These are phyloP conservation scores for Phorcus lineatus DNA, from an alignment of 2,888 invertebrate species.

Conservation along the genomic window DNA sequence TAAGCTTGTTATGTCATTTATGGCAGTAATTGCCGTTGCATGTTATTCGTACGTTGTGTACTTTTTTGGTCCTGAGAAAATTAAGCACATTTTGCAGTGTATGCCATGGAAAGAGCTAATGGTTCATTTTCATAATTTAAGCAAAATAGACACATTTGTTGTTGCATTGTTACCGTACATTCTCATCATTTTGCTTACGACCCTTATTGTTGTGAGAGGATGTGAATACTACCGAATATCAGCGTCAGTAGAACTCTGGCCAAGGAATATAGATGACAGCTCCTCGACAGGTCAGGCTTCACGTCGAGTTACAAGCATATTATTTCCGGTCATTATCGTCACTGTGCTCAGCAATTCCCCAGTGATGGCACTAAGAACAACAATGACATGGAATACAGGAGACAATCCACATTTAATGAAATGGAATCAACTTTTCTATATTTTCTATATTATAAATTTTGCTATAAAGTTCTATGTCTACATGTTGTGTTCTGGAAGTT, in stretches of 20 bases:
- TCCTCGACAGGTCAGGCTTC: slow-evolving; percentile 16
- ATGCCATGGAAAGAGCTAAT: slow-evolving; percentile 37
- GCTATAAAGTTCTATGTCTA: slow-evolving; percentile 41
- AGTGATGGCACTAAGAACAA: slow-evolving; percentile 29
- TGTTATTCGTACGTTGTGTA: slow-evolving; percentile 66
- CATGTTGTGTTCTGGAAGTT: slow-evolving; percentile 37
- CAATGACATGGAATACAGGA: slow-evolving; percentile 11
- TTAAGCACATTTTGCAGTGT: slow-evolving; percentile 24
- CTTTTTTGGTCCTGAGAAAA: slow-evolving; percentile 49
- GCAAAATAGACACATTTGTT: slow-evolving; percentile 56
- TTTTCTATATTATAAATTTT: slow-evolving; percentile 33
- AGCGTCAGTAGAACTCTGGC: slow-evolving; percentile 27
- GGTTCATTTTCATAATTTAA: slow-evolving; percentile 41
- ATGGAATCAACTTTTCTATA: slow-evolving; percentile 27
- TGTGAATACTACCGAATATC: slow-evolving; percentile 54
- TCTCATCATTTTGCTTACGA: slow-evolving; percentile 49
- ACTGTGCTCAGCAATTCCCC: slow-evolving; percentile 38
- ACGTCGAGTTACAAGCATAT: slow-evolving; percentile 34
- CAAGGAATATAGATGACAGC: not conserved
- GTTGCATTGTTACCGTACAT: slow-evolving; percentile 58
- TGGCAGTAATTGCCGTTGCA: slow-evolving; percentile 57
- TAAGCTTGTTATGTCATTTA: slow-evolving; percentile 61
- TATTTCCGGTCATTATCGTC: slow-evolving; percentile 38
- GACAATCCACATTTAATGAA: slow-evolving; percentile 4
- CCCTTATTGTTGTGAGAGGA: slow-evolving; percentile 52